Conservation (phyloP, 2,888 invertebrate species). For the Cerceris rybyensis region DNA sequence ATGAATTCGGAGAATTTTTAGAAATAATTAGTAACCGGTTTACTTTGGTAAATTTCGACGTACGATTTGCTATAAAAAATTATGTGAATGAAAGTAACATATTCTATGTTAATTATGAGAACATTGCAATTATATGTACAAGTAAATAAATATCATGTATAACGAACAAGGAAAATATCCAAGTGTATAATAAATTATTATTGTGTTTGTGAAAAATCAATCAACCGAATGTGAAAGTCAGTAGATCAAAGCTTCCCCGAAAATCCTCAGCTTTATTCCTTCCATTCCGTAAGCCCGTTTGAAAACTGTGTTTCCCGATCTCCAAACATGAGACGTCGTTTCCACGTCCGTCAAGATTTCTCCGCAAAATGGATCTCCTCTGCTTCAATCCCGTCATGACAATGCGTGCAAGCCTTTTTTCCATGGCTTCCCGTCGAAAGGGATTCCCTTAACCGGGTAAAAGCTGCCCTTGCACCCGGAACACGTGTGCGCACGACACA, state of each 20-base stretch:
- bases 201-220: too few relatives aligned
- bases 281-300: constrained; percentile 7
- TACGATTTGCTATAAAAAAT: too few relatives aligned
- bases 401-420: constrained; percentile 66
- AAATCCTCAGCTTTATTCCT: neutral
- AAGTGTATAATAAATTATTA: too few relatives aligned
- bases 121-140: too few relatives aligned
- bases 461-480: constrained; percentile 42
- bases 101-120: too few relatives aligned
- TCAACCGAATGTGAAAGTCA: too few relatives aligned
- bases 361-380: constrained; percentile 57
- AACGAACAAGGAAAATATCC: too few relatives aligned
- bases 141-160: too few relatives aligned
- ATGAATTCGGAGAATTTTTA: too few relatives aligned
- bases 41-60: too few relatives aligned
- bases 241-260: neutral
- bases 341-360: constrained; percentile 77
- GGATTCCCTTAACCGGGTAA: constrained; percentile 66
- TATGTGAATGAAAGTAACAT: too few relatives aligned
- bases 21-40: too few relatives aligned
- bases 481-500: constrained; percentile 46
- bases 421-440: constrained; percentile 54
- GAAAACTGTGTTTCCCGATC: constrained; percentile 34
- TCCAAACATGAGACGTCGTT: constrained; percentile 43
- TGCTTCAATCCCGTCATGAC: constrained; percentile 53